These are phyloP conservation scores for Sarcophaga peregrina DNA, from an alignment of 1,140 invertebrate species.

Conservation along the genomic window DNA sequence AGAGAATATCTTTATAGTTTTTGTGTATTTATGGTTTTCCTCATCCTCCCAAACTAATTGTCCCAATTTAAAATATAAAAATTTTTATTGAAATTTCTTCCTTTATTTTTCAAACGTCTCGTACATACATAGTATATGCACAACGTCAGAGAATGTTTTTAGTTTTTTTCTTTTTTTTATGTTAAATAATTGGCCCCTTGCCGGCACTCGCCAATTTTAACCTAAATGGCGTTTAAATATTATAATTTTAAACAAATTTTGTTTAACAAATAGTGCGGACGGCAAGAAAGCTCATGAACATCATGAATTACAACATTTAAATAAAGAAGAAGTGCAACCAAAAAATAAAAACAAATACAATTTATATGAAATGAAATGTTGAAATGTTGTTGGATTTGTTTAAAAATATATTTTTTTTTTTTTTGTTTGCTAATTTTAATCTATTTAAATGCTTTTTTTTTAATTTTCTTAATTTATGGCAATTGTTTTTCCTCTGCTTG, in stretches of 20 bases:
- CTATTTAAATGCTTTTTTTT: background rate
- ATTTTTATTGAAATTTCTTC: too few species aligned
- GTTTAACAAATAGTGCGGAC: background rate
- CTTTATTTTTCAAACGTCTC: too few species aligned
- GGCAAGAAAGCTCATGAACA: background rate
- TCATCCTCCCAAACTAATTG: too few species aligned
- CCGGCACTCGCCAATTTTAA: slow-evolving; percentile 23
- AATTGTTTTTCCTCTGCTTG: background rate
- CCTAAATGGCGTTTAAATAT: slow-evolving; percentile 19
- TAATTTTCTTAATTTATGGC: background rate
- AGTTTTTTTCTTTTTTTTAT: too few species aligned
- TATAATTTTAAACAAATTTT: slow-evolving; percentile 6
- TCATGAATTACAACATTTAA: slow-evolving; percentile 4
- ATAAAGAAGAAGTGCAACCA: background rate
- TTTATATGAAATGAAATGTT: slow-evolving; percentile 1
- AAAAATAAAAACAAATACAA: slow-evolving; percentile 2
- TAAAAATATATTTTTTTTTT: too few species aligned
- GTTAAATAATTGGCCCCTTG: background rate
- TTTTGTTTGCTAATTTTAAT: background rate
- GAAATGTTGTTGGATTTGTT: background rate
- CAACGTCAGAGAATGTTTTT: too few species aligned
- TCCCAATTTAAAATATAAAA: too few species aligned
- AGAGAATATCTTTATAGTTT: too few species aligned
- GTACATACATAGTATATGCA: too few species aligned
- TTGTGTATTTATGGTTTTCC: too few species aligned